phyloP scores from a whole-genome alignment of 2,797 vertebrate genomes.

The Chromobotia macracanthus region DNA sequence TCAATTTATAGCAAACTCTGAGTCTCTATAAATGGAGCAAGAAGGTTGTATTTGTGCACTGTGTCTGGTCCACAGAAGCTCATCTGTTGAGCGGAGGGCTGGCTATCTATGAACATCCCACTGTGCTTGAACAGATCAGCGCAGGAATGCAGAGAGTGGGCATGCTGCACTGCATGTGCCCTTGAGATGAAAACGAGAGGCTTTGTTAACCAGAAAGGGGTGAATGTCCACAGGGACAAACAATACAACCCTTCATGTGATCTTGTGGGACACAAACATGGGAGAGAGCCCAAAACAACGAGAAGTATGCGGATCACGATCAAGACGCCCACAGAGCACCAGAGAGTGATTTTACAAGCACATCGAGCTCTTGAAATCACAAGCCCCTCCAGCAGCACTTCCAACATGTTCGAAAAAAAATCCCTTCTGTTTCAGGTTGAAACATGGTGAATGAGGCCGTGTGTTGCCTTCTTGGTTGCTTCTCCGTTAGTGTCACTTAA shows the following conservation, averaged over 20 bases:
- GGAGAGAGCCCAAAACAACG: constrained; percentile 72
- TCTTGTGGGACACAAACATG: constrained; percentile 78
- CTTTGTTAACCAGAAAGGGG: constrained; percentile 71
- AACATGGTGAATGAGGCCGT: not conserved
- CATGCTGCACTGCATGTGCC: constrained; percentile 63
- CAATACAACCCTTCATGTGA: constrained; percentile 73
- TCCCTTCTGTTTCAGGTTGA: constrained; percentile 55
- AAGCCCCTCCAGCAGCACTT: not conserved
- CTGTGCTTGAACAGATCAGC: constrained; percentile 64
- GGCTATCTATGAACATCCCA: constrained; percentile 67
- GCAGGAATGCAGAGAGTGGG: constrained; percentile 75
- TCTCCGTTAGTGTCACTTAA: not conserved
- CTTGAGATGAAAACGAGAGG: constrained; percentile 70
- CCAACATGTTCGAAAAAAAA: constrained; percentile 48
- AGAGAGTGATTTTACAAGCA: constrained; percentile 59
- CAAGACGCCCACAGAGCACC: constrained; percentile 72
- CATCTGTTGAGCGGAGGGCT: constrained; percentile 63
- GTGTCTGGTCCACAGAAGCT: constrained; percentile 62
- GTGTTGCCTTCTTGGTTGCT: not conserved
- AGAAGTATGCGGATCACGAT: constrained; percentile 74
- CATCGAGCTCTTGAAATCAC: constrained; percentile 24
- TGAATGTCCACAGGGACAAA: constrained; percentile 60
- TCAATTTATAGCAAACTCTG: constrained; percentile 55
- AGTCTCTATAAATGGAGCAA: constrained; percentile 60
- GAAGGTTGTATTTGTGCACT: constrained; percentile 65